Conservation (phyloP, 2,888 invertebrate species). For the Nyleta sp. region DNA sequence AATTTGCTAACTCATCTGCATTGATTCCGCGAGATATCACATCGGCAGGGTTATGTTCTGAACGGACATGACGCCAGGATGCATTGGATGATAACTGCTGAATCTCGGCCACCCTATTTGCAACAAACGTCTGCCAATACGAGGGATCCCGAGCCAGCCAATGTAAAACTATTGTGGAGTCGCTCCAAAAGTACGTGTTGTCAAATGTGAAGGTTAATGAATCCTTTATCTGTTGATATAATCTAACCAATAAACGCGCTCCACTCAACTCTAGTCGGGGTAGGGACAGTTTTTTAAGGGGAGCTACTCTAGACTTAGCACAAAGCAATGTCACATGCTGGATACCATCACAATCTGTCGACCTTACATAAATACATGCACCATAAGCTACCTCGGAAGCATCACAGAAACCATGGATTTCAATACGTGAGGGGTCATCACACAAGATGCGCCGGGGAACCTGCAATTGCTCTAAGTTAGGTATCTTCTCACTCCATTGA, state of each 20-base stretch:
- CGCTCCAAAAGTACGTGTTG: constrained; percentile 27
- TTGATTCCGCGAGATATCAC: constrained; percentile 11
- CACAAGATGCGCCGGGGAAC: constrained; percentile 48
- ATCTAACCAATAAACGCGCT: background rate
- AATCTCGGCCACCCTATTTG: constrained; percentile 38
- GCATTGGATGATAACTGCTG: background rate
- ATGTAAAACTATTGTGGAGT: constrained; percentile 1
- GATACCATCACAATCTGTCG: background rate
- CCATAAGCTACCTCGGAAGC: constrained; percentile 18
- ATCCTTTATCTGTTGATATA: background rate
- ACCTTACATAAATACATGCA: constrained; percentile 6
- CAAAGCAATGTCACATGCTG: background rate
- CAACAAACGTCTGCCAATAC: constrained; percentile 7
- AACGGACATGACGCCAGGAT: constrained; percentile 25
- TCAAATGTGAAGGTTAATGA: constrained; percentile 14
- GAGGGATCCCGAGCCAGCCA: constrained; percentile 1
- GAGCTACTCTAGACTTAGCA: constrained; percentile 8
- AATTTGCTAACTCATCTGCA: background rate
- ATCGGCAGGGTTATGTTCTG: constrained; percentile 28
- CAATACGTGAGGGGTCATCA: constrained; percentile 11
- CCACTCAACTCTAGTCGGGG: background rate
- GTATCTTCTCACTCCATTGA: constrained; percentile 31
- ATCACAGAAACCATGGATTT: constrained; percentile 60
- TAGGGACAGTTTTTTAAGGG: background rate
- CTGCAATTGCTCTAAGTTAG: constrained; percentile 39